phyloP scores from a whole-genome alignment of 2,797 vertebrate species.

The Podarcis siculus region DNA sequence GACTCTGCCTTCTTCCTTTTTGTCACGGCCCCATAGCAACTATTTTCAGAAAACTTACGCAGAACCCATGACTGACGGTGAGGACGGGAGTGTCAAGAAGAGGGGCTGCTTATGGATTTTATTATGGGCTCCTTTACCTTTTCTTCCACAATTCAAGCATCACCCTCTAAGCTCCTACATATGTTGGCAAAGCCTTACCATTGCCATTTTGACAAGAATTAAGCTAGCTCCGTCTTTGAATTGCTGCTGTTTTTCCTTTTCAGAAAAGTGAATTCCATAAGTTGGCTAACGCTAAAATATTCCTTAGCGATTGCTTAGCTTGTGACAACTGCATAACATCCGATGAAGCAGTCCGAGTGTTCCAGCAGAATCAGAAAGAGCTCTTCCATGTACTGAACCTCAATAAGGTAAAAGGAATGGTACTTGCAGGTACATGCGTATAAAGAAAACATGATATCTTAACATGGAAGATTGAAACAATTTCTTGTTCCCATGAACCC shows the following conservation, averaged over 20 bases:
- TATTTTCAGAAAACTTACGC: background rate
- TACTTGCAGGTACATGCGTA: background rate
- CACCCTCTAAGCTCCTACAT: background rate
- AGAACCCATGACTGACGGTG: background rate
- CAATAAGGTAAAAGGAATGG: conserved; percentile 85
- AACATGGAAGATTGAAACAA: conserved; percentile 20
- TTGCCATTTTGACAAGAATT: background rate
- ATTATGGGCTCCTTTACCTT: background rate
- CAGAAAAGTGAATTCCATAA: conserved; percentile 82
- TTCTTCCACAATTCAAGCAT: background rate
- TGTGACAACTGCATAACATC: conserved; percentile 92
- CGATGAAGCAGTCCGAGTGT: conserved; percentile 88
- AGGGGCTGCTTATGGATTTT: background rate
- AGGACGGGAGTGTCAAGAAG: background rate
- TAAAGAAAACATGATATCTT: background rate
- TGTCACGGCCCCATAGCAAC: background rate
- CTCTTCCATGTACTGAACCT: conserved; percentile 86
- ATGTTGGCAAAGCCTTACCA: background rate
- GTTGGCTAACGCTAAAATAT: conserved; percentile 80
- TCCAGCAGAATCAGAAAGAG: conserved; percentile 89
- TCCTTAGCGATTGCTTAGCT: conserved; percentile 93
- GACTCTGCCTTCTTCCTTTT: background rate
- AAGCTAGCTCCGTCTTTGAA: background rate
- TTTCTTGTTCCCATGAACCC: background rate
- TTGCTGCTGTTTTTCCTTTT: background rate